Conservation (phyloP, 2,113 vertebrate species). For the Microcebus murinus region DNA sequence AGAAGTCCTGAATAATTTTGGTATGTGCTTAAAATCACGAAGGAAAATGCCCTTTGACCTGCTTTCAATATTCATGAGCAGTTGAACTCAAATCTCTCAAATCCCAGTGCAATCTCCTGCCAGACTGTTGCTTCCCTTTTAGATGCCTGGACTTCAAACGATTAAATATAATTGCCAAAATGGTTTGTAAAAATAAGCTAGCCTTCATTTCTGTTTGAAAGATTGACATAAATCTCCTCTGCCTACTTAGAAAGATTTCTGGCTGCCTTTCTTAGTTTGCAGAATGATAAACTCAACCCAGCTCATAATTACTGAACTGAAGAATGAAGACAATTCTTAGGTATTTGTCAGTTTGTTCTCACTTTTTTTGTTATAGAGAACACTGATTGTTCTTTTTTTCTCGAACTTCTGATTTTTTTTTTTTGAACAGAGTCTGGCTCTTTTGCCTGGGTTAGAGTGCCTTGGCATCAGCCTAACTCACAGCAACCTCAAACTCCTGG, state of each 20-base stretch:
- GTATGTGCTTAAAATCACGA: not conserved
- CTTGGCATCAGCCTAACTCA: no score
- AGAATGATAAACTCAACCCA: not conserved
- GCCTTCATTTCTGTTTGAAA: not conserved
- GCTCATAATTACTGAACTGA: not conserved
- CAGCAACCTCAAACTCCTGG: no score
- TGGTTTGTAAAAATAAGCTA: not conserved
- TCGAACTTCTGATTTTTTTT: no score
- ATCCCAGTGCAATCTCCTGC: not conserved
- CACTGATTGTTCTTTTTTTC: not conserved
- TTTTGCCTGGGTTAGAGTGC: no score
- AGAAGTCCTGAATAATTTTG: not conserved
- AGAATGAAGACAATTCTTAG: conserved; percentile 4
- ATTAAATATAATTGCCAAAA: conserved; percentile 46
- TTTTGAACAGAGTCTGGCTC: no score
- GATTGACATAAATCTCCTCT: not conserved
- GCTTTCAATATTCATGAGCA: not conserved
- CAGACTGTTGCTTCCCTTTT: not conserved
- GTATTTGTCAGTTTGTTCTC: not conserved
- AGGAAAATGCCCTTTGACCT: conserved; percentile 12
- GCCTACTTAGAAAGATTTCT: not conserved
- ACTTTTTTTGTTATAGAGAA: not conserved
- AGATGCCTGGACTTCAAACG: not conserved
- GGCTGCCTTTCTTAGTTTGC: not conserved
- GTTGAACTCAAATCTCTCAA: not conserved